Percentiles rank a stretch among this genome's conserved stretches.
Conservation (phyloP, 2,888 invertebrate genomes). For the Ormyrus thymus region DNA sequence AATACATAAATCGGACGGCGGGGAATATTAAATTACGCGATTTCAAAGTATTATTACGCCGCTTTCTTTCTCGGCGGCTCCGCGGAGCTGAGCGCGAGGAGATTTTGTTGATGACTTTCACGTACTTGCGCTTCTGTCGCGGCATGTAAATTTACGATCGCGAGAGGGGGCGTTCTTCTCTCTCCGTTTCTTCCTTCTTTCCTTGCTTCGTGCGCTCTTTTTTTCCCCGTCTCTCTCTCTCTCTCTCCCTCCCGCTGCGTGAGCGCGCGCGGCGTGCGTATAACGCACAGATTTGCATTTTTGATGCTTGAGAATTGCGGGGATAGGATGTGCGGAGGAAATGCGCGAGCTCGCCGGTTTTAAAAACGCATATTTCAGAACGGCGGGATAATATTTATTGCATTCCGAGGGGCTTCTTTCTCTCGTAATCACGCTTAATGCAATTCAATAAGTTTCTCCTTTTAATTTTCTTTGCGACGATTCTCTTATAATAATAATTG, state of each 20-base stretch:
- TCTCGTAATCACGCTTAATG: too few relatives aligned
- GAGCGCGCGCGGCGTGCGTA: too few relatives aligned
- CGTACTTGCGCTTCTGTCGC: conserved; percentile 19
- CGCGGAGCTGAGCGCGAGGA: neutral
- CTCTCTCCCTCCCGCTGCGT: too few relatives aligned
- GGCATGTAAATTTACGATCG: conserved; percentile 34
- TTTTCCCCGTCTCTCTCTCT: neutral
- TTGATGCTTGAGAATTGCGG: neutral
- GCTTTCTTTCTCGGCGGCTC: conserved; percentile 23
- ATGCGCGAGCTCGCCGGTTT: too few relatives aligned
- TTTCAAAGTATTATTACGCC: conserved; percentile 48
- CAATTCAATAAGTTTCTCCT: too few relatives aligned
- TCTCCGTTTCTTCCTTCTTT: neutral
- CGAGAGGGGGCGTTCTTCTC: neutral
- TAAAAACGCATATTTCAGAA: too few relatives aligned
- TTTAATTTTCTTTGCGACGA: too few relatives aligned
- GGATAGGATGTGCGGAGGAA: too few relatives aligned
- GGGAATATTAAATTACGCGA: conserved; percentile 51
- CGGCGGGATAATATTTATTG: too few relatives aligned
- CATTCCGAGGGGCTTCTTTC: too few relatives aligned
- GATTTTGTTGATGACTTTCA: conserved; percentile 52
- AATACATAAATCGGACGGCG: conserved; percentile 52
- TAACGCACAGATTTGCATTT: neutral
- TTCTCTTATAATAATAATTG: too few relatives aligned
- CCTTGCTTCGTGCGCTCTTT: neutral